phyloP scores from a whole-genome alignment of 2,113 vertebrate species.

The Climacteris rufus region DNA sequence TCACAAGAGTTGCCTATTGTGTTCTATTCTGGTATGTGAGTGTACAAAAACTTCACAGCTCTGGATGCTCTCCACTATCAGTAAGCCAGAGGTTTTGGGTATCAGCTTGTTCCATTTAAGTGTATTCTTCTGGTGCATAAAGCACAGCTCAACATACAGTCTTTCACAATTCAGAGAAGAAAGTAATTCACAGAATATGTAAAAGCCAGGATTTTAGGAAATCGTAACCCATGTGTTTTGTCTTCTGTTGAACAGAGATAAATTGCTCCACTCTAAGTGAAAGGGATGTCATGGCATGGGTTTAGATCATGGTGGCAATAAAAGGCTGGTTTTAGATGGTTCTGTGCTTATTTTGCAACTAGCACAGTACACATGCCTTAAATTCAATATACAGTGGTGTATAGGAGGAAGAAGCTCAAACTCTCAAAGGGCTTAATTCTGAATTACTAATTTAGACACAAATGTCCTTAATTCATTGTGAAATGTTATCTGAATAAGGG shows the following conservation, averaged over 20 bases:
- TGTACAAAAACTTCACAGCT: background rate
- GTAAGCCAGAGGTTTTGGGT: background rate
- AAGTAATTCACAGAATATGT: background rate
- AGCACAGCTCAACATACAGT: background rate
- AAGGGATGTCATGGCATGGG: background rate
- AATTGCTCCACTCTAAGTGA: background rate
- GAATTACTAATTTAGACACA: background rate
- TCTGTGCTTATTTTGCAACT: background rate
- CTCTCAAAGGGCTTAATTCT: background rate
- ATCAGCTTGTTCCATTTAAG: background rate
- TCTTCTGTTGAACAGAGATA: constrained; percentile 25
- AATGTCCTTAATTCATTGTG: background rate
- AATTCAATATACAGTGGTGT: background rate
- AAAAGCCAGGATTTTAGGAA: background rate
- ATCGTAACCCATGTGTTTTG: background rate
- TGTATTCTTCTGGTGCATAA: background rate
- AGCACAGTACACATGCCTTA: background rate
- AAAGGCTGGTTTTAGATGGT: background rate
- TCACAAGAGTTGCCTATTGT: background rate
- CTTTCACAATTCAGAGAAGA: background rate
- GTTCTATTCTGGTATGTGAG: background rate
- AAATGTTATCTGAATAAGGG: background rate
- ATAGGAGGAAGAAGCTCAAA: background rate
- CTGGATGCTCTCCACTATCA: background rate
- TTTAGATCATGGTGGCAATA: background rate